Evolutionary conservation across 1,140 invertebrate genomes (phyloP).

Genomic region (Drosophila simulans): DNA sequence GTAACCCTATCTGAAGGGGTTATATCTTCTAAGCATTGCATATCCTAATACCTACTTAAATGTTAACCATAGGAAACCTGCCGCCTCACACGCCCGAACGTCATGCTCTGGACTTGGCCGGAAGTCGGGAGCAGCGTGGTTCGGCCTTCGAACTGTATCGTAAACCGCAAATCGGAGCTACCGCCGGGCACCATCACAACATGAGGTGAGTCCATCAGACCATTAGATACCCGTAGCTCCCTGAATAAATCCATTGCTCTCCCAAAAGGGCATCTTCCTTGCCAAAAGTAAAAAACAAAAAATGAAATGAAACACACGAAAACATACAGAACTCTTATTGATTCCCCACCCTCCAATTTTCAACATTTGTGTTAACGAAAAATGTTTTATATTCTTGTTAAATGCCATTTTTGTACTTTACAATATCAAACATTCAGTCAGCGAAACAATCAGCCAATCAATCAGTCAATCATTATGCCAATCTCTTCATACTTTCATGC

Average conservation of each 20-base stretch:
- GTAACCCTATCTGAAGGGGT: neutral
- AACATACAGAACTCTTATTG: conserved; percentile 17
- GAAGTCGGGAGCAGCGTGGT: conserved; percentile 95
- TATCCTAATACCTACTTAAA: neutral
- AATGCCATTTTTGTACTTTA: conserved; percentile 68
- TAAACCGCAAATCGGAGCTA: conserved; percentile 89
- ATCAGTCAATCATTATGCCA: conserved; percentile 68
- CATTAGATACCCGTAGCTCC: conserved; percentile 6
- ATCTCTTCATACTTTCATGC: conserved; percentile 68
- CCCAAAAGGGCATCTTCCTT: neutral
- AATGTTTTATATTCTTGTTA: conserved; percentile 84
- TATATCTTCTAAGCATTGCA: no score
- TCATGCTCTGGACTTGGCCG: conserved; percentile 89
- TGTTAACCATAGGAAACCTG: conserved; percentile 65
- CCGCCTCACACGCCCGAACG: conserved; percentile 78
- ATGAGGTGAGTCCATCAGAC: conserved; percentile 87
- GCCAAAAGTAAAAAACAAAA: neutral
- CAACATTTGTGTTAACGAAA: conserved; percentile 84
- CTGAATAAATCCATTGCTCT: conserved; percentile 16
- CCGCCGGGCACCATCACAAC: conserved; percentile 87
- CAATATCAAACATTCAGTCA: conserved; percentile 51
- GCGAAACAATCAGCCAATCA: conserved; percentile 57
- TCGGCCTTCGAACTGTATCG: conserved; percentile 97
- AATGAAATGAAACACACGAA: conserved; percentile 12
- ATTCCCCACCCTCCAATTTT: conserved; percentile 36